Percentiles rank a stretch among this genome's conserved stretches.
These are phyloP conservation scores for Puntigrus tetrazona DNA, from an alignment of 2,113 vertebrate species.

Conservation along the genomic window DNA sequence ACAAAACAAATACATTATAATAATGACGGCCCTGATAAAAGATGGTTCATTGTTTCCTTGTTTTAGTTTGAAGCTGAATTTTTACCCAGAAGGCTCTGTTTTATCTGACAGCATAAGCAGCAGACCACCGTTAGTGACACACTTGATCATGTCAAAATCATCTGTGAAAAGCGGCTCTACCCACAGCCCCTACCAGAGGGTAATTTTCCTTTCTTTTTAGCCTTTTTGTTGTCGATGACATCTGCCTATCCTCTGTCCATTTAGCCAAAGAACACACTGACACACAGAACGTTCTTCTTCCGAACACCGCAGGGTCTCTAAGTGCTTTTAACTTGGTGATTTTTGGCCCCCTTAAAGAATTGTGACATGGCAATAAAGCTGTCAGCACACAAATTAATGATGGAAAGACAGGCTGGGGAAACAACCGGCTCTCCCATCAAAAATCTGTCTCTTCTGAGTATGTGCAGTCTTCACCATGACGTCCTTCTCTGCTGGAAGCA, in stretches of 20 bases:
- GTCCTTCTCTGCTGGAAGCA: slow-evolving; percentile 59
- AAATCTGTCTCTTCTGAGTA: slow-evolving; percentile 63
- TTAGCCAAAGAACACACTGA: background rate
- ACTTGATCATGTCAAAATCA: slow-evolving; percentile 1
- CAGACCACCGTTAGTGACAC: background rate
- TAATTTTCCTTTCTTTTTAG: background rate
- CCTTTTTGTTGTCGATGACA: slow-evolving; percentile 16
- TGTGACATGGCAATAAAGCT: slow-evolving; percentile 70
- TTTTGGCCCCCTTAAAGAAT: slow-evolving; percentile 57
- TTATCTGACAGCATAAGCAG: background rate
- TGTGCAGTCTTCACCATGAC: slow-evolving; percentile 56
- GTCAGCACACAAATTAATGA: slow-evolving; percentile 66
- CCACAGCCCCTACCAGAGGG: background rate
- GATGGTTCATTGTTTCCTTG: background rate
- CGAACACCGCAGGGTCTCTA: background rate
- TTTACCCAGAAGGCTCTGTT: background rate
- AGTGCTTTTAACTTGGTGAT: slow-evolving; percentile 56
- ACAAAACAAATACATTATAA: background rate
- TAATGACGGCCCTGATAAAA: background rate
- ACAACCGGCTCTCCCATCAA: slow-evolving; percentile 42
- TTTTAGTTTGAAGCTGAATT: background rate
- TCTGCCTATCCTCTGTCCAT: slow-evolving; percentile 7
- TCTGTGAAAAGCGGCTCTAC: background rate
- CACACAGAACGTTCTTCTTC: background rate
- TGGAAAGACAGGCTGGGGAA: slow-evolving; percentile 59